Percentiles rank a stretch among this genome's conserved stretches.
Conservation (phyloP, 2,888 invertebrate genomes). For the Tholera decimalis region DNA sequence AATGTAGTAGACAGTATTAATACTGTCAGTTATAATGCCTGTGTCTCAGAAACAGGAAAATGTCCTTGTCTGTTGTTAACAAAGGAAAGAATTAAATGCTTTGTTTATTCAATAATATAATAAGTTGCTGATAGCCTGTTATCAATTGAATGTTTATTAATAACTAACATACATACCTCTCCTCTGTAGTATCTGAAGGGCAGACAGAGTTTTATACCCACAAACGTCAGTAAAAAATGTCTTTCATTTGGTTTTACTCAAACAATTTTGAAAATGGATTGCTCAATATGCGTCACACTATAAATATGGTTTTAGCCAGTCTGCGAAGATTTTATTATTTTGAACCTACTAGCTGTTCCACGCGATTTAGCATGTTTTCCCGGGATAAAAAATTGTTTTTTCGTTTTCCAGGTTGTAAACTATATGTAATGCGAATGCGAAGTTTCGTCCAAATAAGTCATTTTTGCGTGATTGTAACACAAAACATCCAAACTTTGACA, state of each 20-base stretch:
- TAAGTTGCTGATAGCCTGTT: conserved; percentile 49
- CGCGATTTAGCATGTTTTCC: too few relatives aligned
- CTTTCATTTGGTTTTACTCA: background rate
- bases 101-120: conserved; percentile 51
- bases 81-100: conserved; percentile 53
- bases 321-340: background rate
- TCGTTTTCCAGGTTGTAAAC: too few relatives aligned
- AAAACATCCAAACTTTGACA: too few relatives aligned
- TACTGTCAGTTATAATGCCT: background rate
- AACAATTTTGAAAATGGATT: too few relatives aligned
- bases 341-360: too few relatives aligned
- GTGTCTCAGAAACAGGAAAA: conserved; percentile 33
- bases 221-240: background rate
- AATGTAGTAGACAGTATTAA: too few relatives aligned
- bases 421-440: too few relatives aligned
- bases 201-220: conserved; percentile 4
- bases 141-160: conserved; percentile 52
- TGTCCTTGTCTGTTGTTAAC: conserved; percentile 52
- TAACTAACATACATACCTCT: conserved; percentile 27
- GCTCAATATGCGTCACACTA: too few relatives aligned
- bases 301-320: too few relatives aligned
- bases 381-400: too few relatives aligned
- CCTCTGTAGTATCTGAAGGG: conserved; percentile 17
- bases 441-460: too few relatives aligned
- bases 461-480: too few relatives aligned